Conservation (phyloP, 2,113 vertebrate genomes). For the Meles meles region DNA sequence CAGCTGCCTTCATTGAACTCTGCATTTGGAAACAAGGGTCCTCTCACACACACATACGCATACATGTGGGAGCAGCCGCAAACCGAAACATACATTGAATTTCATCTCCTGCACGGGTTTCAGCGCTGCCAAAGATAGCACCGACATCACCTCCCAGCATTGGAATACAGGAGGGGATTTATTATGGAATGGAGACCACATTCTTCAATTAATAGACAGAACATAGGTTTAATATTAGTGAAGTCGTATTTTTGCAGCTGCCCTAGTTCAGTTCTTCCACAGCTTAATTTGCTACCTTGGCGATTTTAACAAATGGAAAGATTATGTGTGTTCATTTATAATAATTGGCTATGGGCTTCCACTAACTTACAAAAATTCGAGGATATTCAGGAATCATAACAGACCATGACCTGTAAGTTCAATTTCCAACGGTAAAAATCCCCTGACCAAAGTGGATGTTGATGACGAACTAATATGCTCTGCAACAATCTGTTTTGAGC, state of each 20-base stretch:
- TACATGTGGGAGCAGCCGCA: not conserved
- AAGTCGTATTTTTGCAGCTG: conserved; percentile 59
- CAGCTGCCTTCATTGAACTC: not conserved
- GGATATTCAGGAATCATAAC: conserved; percentile 68
- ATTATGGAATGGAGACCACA: conserved; percentile 6
- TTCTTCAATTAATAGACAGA: conserved; percentile 65
- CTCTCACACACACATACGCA: not conserved
- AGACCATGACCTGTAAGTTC: conserved; percentile 80
- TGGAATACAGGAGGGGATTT: not conserved
- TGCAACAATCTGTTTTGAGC: conserved; percentile 78
- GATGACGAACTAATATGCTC: conserved; percentile 79
- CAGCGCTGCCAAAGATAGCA: not conserved
- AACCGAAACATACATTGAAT: not conserved
- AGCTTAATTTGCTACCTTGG: conserved; percentile 51
- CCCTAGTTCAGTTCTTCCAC: not conserved
- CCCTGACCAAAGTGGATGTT: conserved; percentile 67
- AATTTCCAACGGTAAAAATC: conserved; percentile 82
- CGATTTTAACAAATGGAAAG: conserved; percentile 66
- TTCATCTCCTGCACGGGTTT: not conserved
- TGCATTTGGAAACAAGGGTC: not conserved
- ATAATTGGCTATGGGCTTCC: conserved; percentile 53
- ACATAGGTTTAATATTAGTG: conserved; percentile 44
- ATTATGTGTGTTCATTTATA: conserved; percentile 45
- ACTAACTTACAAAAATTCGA: conserved; percentile 60
- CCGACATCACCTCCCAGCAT: not conserved